Conservation (phyloP, 2,113 vertebrate genomes). For the Camelus dromedarius region DNA sequence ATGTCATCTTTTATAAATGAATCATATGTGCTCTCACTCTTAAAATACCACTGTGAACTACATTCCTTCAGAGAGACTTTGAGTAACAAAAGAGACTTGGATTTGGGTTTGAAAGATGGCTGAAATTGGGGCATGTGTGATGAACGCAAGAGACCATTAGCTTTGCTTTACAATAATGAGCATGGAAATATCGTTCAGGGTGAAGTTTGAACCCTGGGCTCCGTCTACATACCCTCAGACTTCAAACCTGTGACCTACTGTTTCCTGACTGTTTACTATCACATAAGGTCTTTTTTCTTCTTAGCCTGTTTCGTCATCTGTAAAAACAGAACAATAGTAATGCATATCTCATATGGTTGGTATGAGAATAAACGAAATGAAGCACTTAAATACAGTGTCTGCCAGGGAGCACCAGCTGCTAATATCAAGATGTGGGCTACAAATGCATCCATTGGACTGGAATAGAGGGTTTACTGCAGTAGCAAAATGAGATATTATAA, state of each 20-base stretch:
- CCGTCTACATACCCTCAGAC: too few species aligned
- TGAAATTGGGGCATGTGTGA: background rate
- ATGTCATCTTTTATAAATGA: background rate
- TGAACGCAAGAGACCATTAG: fast-evolving
- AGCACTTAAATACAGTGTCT: background rate
- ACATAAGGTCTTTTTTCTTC: background rate
- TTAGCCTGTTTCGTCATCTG: background rate
- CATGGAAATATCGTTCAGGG: background rate
- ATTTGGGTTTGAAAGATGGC: background rate
- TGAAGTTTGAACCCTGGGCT: background rate
- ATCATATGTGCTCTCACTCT: background rate
- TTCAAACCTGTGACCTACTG: background rate
- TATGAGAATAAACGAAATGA: conserved; percentile 27
- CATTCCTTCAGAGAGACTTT: background rate
- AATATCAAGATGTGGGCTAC: background rate
- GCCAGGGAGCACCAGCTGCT: background rate
- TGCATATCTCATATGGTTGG: background rate
- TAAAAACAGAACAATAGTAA: background rate
- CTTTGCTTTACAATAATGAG: background rate
- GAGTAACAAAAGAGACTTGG: background rate
- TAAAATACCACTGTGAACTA: background rate
- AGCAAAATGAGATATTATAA: background rate
- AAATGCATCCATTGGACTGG: background rate
- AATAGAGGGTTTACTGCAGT: background rate
- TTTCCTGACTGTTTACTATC: background rate